phyloP scores from a whole-genome alignment of 1,140 invertebrate genomes.

The Phthorimaea operculella region DNA sequence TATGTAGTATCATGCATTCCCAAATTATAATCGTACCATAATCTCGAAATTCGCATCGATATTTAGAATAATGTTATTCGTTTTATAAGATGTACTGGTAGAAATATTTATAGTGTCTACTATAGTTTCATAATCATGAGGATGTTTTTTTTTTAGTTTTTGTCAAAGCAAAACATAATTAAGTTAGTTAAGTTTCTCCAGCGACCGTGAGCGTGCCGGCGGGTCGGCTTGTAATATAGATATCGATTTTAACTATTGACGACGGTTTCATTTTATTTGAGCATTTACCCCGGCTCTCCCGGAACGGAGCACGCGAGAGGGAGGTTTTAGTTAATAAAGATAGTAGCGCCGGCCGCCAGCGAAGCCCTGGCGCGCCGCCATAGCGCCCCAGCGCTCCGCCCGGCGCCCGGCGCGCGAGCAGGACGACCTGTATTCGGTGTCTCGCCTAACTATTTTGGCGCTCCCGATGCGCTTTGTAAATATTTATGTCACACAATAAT shows the following conservation, averaged over 20 bases:
- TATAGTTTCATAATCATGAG: conserved; percentile 46
- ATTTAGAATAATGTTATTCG: conserved; percentile 59
- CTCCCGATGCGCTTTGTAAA: conserved; percentile 62
- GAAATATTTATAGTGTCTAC: conserved; percentile 41
- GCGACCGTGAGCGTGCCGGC: conserved; percentile 34
- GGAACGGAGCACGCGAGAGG: conserved; percentile 31
- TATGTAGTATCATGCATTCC: conserved; percentile 62
- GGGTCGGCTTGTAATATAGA: conserved; percentile 49
- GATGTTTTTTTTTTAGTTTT: conserved; percentile 30
- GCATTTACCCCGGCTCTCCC: conserved; percentile 57
- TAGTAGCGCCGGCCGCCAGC: conserved; percentile 22
- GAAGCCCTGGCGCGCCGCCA: background rate
- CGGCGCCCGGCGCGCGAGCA: no score
- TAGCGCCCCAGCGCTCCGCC: no score
- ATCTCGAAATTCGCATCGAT: conserved; percentile 51
- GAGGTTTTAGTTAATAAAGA: conserved; percentile 62
- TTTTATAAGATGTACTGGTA: conserved; percentile 57
- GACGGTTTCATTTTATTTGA: conserved; percentile 46
- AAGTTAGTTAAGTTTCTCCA: conserved; percentile 31
- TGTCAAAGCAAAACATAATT: conserved; percentile 23
- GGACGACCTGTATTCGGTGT: conserved; percentile 14
- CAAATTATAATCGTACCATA: conserved; percentile 58
- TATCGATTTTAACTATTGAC: conserved; percentile 51
- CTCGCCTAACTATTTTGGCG: conserved; percentile 49
- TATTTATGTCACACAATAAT: conserved; percentile 68